Percentiles rank a stretch among this genome's conserved stretches.
Evolutionary conservation across 2,888 invertebrate genomes (phyloP).

Genomic region (Trisateles emortualis): DNA sequence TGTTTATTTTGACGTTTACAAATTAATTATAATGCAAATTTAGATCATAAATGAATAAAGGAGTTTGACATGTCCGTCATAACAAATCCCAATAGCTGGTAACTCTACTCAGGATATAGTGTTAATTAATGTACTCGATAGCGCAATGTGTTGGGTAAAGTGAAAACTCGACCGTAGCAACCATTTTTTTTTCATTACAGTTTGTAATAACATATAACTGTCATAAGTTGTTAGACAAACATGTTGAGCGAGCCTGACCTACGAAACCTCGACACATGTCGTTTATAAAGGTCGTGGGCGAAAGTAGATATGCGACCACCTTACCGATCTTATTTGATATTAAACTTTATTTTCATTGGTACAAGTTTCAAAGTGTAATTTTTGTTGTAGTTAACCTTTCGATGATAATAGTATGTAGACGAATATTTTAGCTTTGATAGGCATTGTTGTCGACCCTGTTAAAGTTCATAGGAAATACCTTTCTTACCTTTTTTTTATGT

Average conservation of each 20-base stretch:
- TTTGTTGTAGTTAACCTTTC: not conserved
- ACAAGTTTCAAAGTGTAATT: conserved; percentile 19
- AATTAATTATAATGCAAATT: too few species aligned
- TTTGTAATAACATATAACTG: conserved; percentile 27
- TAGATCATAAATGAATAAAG: too few species aligned
- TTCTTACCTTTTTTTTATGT: too few species aligned
- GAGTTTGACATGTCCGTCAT: too few species aligned
- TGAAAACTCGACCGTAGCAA: conserved; percentile 16
- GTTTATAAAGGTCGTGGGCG: conserved; percentile 47
- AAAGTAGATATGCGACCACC: conserved; percentile 30
- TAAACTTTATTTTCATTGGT: conserved; percentile 21
- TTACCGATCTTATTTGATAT: conserved; percentile 15
- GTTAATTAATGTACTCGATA: conserved; percentile 11
- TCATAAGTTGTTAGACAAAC: conserved; percentile 41
- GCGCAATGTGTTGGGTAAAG: conserved; percentile 12
- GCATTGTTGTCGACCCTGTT: not conserved
- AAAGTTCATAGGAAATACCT: not conserved
- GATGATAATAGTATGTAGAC: not conserved
- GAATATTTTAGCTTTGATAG: not conserved
- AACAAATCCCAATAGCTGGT: too few species aligned
- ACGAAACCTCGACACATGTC: conserved; percentile 44
- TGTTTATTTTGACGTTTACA: too few species aligned
- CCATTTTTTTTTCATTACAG: conserved; percentile 16
- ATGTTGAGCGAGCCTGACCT: conserved; percentile 41
- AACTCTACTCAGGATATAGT: too few species aligned